Percentiles rank a stretch among this genome's conserved stretches.
phyloP scores from a whole-genome alignment of 2,113 vertebrate species.

The Odontesthes bonariensis region DNA sequence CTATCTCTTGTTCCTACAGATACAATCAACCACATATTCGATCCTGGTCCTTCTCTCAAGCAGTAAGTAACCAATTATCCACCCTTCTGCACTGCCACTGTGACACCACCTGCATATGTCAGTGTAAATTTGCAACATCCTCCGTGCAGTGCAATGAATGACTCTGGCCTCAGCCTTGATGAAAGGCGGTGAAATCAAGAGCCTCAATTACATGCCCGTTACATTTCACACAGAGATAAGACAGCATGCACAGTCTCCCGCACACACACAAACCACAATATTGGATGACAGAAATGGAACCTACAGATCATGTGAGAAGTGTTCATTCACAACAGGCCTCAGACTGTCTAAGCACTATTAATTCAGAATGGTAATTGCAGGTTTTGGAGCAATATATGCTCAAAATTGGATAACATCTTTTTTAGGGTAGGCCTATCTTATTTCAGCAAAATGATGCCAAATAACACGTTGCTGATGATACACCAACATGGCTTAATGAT shows the following conservation, averaged over 20 bases:
- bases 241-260: slow-evolving; percentile 14
- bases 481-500: too few species aligned
- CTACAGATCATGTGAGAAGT: background rate
- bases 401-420: too few species aligned
- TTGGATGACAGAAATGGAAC: background rate
- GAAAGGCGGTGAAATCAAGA: slow-evolving; percentile 13
- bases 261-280: slow-evolving; percentile 14
- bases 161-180: slow-evolving; percentile 23
- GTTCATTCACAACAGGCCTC: background rate
- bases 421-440: too few species aligned
- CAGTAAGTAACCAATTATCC: slow-evolving; percentile 73
- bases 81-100: background rate
- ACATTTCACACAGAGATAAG: slow-evolving; percentile 40
- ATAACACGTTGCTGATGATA: too few species aligned
- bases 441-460: too few species aligned
- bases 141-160: slow-evolving; percentile 41
- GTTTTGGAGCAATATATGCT: too few species aligned
- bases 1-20: slow-evolving; percentile 68
- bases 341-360: background rate
- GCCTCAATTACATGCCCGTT: slow-evolving; percentile 29
- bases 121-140: background rate
- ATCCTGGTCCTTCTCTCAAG: slow-evolving; percentile 86
- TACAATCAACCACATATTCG: slow-evolving; percentile 78
- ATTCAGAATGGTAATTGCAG: too few species aligned
- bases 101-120: background rate